Base-by-base conservation (phyloP, 2,888 invertebrate genomes). In the Polietes domitor region DNA sequence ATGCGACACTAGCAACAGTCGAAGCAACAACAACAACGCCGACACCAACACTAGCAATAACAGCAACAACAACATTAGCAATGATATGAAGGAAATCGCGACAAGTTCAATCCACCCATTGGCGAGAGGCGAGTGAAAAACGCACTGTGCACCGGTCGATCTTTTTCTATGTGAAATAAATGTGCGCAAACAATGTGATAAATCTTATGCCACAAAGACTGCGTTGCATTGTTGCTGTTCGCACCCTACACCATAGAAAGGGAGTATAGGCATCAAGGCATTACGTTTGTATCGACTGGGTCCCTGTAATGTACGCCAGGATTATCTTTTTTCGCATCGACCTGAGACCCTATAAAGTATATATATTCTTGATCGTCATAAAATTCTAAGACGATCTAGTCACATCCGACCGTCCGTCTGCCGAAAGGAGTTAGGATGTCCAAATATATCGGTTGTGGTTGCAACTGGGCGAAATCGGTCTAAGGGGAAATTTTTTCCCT, bases 151-250 rank as follows among this genome's bases (percentile, higher is more conserved):
- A 37, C 72, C 61, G n/a, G 5, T 58, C 61, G 43, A 58, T 24
- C 15, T 43, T 55, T 58, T 58, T 17, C 65, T 53, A 2, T 65
- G 10, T 43, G 63, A 77, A 80, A 71, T 77, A 77, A 77, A 80
- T 80, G 76, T 74, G 53, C 73, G 63, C 50, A 37, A 89, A 90
- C 89, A 89, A 90, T 89, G 90, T 89, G 90, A 89, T 89, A 89
- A 89, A 89, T 89, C 89, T 89, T 89, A 85, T 87, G 87, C 85
- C 78, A 80, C 88, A 86, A 85, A 85, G 86, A 77, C 50, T 10
- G 63, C 19, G 17, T 47, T 43, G 19, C 32, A 32, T 55, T 61
- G n/a, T 26, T 21, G 47, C 55, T 53, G 71, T 55, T 58, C 47
- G 58, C 19, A 47, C 70, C 24, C 24, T 70, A 21, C 15, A 19